Evolutionary conservation across 1,140 invertebrate genomes (phyloP).

Genomic region (Aphelenchoides fujianensis): DNA sequence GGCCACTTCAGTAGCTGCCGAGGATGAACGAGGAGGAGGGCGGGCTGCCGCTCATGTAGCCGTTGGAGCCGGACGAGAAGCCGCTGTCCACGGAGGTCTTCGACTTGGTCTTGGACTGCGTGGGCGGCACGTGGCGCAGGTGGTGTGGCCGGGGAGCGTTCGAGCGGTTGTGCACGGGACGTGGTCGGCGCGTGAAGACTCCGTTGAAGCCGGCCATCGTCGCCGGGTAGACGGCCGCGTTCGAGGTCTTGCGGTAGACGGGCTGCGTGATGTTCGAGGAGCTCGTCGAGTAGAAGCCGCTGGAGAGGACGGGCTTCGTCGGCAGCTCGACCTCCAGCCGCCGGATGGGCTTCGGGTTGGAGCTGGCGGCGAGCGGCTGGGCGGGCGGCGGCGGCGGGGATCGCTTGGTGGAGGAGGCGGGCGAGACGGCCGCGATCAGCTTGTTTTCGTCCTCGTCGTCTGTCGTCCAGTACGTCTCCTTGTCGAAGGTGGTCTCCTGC

Average conservation of each 20-base stretch:
- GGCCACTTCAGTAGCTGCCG: conserved; percentile 31
- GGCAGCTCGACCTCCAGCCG: no score
- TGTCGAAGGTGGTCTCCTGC: neutral
- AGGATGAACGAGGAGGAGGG: conserved; percentile 38
- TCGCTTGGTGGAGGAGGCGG: neutral
- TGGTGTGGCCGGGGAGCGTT: neutral
- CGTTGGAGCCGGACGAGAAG: conserved; percentile 42
- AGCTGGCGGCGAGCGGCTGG: neutral
- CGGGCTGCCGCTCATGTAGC: conserved; percentile 26
- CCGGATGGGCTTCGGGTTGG: no score
- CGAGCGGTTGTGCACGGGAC: conserved; percentile 10
- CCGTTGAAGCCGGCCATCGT: conserved; percentile 11
- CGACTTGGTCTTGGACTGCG: neutral
- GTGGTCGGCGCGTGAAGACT: neutral
- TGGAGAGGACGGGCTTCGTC: neutral
- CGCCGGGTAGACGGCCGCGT: conserved; percentile 8
- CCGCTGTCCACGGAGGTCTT: conserved; percentile 34
- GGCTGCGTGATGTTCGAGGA: conserved; percentile 1
- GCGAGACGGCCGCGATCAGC: neutral
- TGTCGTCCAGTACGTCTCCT: conserved; percentile 2
- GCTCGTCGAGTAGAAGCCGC: neutral
- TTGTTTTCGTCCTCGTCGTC: neutral
- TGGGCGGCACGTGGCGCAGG: neutral
- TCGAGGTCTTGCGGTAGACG: neutral
- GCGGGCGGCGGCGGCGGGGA: neutral